phyloP scores from a whole-genome alignment of 2,797 vertebrate species.

The Galago senegalensis region DNA sequence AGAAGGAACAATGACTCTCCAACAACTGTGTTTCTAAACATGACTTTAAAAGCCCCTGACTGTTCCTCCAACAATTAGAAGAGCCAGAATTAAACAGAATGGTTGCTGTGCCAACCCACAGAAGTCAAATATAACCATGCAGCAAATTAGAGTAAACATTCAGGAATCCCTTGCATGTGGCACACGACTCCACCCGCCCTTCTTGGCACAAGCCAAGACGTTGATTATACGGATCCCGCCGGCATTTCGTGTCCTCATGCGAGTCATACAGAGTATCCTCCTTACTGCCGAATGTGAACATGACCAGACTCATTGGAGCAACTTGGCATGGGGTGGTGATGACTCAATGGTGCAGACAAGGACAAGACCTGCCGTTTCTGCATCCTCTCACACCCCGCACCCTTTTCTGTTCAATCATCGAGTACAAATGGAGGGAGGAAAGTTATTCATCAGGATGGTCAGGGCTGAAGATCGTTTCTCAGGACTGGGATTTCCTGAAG shows the following conservation, averaged over 20 bases:
- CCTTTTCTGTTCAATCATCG: slow-evolving; percentile 53
- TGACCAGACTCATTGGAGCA: slow-evolving; percentile 90
- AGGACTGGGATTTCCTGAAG: slow-evolving; percentile 45
- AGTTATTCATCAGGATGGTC: slow-evolving; percentile 3
- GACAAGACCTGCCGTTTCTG: slow-evolving; percentile 79
- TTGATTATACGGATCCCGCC: slow-evolving; percentile 93
- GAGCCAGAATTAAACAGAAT: slow-evolving; percentile 88
- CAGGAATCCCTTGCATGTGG: slow-evolving; percentile 94
- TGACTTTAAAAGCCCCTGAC: slow-evolving; percentile 82
- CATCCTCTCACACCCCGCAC: not conserved
- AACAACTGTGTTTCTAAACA: slow-evolving; percentile 80
- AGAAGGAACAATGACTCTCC: slow-evolving; percentile 76
- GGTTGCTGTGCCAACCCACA: slow-evolving; percentile 93
- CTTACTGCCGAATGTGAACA: slow-evolving; percentile 86
- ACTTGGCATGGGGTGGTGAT: slow-evolving; percentile 84
- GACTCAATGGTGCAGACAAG: slow-evolving; percentile 86
- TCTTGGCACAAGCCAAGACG: slow-evolving; percentile 91
- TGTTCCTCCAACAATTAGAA: slow-evolving; percentile 88
- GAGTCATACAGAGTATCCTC: slow-evolving; percentile 88
- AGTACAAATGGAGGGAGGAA: slow-evolving; percentile 21
- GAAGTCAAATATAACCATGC: slow-evolving; percentile 94
- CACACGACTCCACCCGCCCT: slow-evolving; percentile 95
- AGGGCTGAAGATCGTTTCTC: slow-evolving; percentile 62
- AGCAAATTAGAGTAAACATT: slow-evolving; percentile 96
- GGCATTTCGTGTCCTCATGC: slow-evolving; percentile 89